Conservation (phyloP, 2,888 invertebrate species). For the Lasioglossum oenotherae region DNA sequence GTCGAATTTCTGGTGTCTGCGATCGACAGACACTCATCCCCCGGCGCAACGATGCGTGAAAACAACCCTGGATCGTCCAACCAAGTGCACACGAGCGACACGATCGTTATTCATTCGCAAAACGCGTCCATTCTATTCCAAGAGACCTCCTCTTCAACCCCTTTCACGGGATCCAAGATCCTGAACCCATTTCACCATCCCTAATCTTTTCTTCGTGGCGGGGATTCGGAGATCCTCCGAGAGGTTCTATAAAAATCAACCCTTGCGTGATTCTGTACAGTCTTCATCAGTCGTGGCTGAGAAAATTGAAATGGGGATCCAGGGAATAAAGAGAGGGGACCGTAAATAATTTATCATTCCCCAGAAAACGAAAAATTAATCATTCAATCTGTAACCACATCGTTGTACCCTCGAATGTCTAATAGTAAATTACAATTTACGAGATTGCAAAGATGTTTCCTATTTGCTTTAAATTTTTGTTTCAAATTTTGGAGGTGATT, state of each 20-base stretch:
- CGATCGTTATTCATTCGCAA: slow-evolving; percentile 23
- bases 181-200: neutral
- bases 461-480: neutral
- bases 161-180: neutral
- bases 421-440: too few relatives aligned
- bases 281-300: slow-evolving; percentile 20
- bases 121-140: neutral
- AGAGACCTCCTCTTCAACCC: neutral
- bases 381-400: neutral
- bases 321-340: neutral
- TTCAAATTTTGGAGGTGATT: neutral
- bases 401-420: neutral
- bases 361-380: neutral
- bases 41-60: neutral
- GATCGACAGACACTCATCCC: neutral
- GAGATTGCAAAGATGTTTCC: neutral
- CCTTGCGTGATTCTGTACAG: neutral
- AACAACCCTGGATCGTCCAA: neutral
- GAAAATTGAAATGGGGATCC: slow-evolving; percentile 39
- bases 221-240: neutral
- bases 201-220: neutral
- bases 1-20: neutral
- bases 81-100: neutral
- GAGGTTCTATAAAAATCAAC: slow-evolving; percentile 25
- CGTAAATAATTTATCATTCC: neutral